phyloP scores from a whole-genome alignment of 23 tunicate genomes.

The Halocynthia roretzi region DNA sequence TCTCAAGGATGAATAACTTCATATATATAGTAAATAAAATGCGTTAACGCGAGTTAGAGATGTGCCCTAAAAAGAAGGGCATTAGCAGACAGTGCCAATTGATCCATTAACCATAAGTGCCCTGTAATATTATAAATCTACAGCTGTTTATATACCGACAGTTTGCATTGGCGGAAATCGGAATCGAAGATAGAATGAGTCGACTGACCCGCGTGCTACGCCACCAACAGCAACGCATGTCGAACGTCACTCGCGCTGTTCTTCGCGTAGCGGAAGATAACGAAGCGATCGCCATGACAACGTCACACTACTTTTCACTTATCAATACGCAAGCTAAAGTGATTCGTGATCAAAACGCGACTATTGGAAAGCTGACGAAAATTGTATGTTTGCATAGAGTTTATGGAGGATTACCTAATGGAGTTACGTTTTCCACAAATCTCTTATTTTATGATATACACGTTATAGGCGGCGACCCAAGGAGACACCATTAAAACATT shows the following conservation, averaged over 20 bases:
- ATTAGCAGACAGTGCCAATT: no score
- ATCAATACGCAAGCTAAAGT: conserved; percentile 47
- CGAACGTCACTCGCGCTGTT: conserved; percentile 41
- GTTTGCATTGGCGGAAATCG: conserved; percentile 3
- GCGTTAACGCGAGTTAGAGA: no score
- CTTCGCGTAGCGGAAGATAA: conserved; percentile 36
- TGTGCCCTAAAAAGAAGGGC: no score
- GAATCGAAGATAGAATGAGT: conserved; percentile 36
- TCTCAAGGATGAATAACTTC: no score
- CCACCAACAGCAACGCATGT: conserved; percentile 33
- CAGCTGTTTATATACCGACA: no score
- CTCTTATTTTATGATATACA: neutral
- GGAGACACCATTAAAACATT: conserved; percentile 27
- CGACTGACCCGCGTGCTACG: conserved; percentile 37
- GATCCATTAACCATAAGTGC: no score
- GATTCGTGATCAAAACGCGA: conserved; percentile 60
- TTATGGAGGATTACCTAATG: no score
- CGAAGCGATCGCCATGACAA: conserved; percentile 41
- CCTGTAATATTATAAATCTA: no score
- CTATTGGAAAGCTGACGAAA: conserved; percentile 12
- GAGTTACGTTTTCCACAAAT: neutral
- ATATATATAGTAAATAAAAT: no score
- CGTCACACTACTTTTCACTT: conserved; percentile 47
- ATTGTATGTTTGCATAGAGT: conserved; percentile 21
- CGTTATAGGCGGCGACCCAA: conserved; percentile 20